Evolutionary conservation across 2,113 vertebrate genomes (phyloP).

Genomic region (Zapornia atra): DNA sequence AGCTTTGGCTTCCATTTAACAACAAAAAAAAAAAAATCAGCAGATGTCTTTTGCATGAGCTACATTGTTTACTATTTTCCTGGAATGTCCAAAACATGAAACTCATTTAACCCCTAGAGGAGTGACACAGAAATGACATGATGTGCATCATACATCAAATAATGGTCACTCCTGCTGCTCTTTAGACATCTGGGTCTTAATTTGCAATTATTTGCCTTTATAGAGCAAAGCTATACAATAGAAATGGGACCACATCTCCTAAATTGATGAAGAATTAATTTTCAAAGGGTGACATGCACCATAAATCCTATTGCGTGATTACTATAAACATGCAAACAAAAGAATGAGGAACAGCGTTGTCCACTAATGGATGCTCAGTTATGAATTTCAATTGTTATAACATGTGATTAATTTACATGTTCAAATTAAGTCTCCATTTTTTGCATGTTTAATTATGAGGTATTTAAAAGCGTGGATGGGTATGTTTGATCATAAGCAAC

Average conservation of each 20-base stretch:
- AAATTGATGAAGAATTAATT: slow-evolving; percentile 60
- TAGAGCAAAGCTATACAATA: slow-evolving; percentile 56
- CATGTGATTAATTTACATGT: slow-evolving; percentile 69
- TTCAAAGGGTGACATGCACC: slow-evolving; percentile 53
- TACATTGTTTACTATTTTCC: slow-evolving; percentile 21
- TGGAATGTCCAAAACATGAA: neutral
- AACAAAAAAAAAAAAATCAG: neutral
- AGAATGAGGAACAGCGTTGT: slow-evolving; percentile 62
- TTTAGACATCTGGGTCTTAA: slow-evolving; percentile 59
- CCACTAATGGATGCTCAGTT: slow-evolving; percentile 65
- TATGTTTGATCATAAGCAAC: slow-evolving; percentile 42
- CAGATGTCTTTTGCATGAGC: slow-evolving; percentile 17
- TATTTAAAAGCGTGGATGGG: slow-evolving; percentile 19
- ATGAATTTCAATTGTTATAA: slow-evolving; percentile 61
- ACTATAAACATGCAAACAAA: slow-evolving; percentile 70
- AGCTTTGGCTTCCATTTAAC: neutral
- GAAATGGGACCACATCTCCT: slow-evolving; percentile 47
- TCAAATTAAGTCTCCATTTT: slow-evolving; percentile 74
- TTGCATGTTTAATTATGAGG: slow-evolving; percentile 68
- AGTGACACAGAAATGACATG: slow-evolving; percentile 44
- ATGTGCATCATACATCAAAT: slow-evolving; percentile 40
- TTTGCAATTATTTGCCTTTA: slow-evolving; percentile 68
- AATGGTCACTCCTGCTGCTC: slow-evolving; percentile 65
- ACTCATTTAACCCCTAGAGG: slow-evolving; percentile 28
- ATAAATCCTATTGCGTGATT: slow-evolving; percentile 61